phyloP scores from a whole-genome alignment of 2,113 vertebrate species.

The Platysternon megacephalum region DNA sequence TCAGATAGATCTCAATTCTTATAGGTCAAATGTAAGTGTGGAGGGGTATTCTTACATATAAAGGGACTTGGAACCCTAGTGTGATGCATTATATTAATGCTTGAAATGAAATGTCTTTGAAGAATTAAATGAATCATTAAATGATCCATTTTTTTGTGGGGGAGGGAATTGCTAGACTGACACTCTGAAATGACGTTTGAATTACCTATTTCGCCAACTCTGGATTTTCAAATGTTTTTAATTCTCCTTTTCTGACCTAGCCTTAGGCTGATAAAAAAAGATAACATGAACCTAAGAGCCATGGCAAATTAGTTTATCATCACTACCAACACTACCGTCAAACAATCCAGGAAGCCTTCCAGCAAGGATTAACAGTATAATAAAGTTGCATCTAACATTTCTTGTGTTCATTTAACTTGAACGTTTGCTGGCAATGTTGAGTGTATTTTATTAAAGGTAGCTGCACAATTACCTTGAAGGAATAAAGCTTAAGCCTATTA shows the following conservation, averaged over 20 bases:
- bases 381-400: slow-evolving; percentile 78
- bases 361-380: slow-evolving; percentile 80
- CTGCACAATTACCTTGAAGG: slow-evolving; percentile 72
- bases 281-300: slow-evolving; percentile 75
- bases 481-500: slow-evolving; percentile 70
- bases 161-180: slow-evolving; percentile 45
- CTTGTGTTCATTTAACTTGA: slow-evolving; percentile 74
- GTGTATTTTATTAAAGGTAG: slow-evolving; percentile 69
- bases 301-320: slow-evolving; percentile 77
- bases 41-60: slow-evolving; percentile 8
- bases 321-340: slow-evolving; percentile 70
- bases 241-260: slow-evolving; percentile 58
- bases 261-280: slow-evolving; percentile 77
- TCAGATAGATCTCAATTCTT: not conserved
- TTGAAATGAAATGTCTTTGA: slow-evolving; percentile 57
- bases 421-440: slow-evolving; percentile 61
- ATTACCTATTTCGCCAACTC: slow-evolving; percentile 44
- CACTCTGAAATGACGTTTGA: slow-evolving; percentile 49
- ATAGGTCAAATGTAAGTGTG: not conserved
- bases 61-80: slow-evolving; percentile 2
- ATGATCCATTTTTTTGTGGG: not conserved
- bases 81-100: not conserved
- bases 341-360: slow-evolving; percentile 77
- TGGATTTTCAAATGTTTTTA: slow-evolving; percentile 64
- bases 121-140: slow-evolving; percentile 67